Evolutionary conservation across 2,113 vertebrate species (phyloP).

Genomic region (Pelvicachromis taeniatus): DNA sequence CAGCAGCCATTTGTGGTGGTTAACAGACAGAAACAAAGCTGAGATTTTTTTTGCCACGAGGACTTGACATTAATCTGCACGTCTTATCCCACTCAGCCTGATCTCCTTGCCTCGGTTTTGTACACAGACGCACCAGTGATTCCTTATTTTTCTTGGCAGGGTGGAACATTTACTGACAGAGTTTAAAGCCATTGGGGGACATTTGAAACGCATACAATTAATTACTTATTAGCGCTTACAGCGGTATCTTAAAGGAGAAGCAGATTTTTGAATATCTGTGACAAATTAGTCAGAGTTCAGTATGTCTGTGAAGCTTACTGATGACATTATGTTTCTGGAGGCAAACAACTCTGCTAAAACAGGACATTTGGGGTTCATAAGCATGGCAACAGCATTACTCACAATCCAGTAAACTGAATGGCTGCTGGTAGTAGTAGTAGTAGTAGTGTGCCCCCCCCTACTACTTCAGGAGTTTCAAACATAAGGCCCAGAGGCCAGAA

Average conservation of each 20-base stretch:
- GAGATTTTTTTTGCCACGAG: conserved; percentile 8
- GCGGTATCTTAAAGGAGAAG: not conserved
- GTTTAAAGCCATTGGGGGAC: not conserved
- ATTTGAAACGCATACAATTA: not conserved
- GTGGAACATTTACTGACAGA: not conserved
- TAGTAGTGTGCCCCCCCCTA: not conserved
- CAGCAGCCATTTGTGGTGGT: conserved; percentile 32
- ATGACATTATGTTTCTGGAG: not conserved
- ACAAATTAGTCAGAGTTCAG: not conserved
- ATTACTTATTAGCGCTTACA: not conserved
- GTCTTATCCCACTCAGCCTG: conserved; percentile 1
- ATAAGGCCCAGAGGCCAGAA: not conserved
- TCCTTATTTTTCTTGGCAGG: not conserved
- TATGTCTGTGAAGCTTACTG: not conserved
- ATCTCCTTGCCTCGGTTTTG: not conserved
- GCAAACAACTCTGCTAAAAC: not conserved
- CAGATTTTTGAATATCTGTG: not conserved
- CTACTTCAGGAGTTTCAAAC: not conserved
- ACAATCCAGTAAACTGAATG: not conserved
- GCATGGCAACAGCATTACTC: not conserved
- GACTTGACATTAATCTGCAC: conserved; percentile 30
- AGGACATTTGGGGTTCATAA: not conserved
- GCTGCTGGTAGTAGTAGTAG: not conserved
- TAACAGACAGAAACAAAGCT: conserved; percentile 45
- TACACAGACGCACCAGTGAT: not conserved